Evolutionary conservation across 2,113 vertebrate species (phyloP).

Genomic region (Hippocampus barbouri): DNA sequence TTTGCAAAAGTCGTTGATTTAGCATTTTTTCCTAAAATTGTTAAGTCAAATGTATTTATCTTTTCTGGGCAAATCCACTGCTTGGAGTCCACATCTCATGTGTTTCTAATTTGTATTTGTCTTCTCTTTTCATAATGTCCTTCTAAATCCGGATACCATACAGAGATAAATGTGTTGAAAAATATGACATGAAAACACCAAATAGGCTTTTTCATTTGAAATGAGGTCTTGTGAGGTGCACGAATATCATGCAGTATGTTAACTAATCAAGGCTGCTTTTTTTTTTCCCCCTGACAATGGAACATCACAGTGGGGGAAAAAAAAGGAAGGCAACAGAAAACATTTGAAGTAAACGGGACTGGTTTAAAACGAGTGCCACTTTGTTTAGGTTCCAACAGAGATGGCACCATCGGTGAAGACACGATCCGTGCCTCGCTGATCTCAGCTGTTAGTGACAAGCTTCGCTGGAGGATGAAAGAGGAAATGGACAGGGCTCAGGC

Average conservation of each 20-base stretch:
- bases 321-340: background rate
- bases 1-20: no score
- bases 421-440: slow-evolving; percentile 96
- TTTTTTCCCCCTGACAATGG: background rate
- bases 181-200: background rate
- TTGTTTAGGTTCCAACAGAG: slow-evolving; percentile 81
- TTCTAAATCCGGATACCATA: background rate
- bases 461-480: slow-evolving; percentile 98
- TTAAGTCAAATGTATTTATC: no score
- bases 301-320: background rate
- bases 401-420: slow-evolving; percentile 95
- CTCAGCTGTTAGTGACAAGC: slow-evolving; percentile 94
- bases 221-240: background rate
- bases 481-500: slow-evolving; percentile 98
- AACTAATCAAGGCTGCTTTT: background rate
- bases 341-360: background rate
- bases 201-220: background rate
- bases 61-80: no score
- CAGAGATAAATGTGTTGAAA: background rate
- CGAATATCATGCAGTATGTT: background rate
- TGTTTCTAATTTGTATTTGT: no score
- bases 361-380: background rate
- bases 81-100: no score
- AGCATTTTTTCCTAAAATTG: no score
- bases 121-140: no score